Percentiles rank a stretch among this genome's conserved stretches.
phyloP scores from a whole-genome alignment of 2,888 invertebrate genomes.

The Clunio marinus region DNA sequence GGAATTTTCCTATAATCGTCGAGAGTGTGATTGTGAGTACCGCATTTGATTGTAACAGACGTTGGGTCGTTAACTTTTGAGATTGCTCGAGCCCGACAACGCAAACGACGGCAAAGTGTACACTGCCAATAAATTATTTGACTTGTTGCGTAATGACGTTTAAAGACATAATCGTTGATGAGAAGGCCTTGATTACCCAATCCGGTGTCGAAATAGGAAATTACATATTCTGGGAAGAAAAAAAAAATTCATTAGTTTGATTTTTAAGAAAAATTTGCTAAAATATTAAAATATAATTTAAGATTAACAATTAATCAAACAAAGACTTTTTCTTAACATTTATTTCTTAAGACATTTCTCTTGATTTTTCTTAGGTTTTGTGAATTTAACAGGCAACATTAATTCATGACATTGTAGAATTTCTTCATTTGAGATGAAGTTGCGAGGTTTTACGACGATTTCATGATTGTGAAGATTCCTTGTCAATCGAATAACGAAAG shows the following conservation, averaged over 20 bases:
- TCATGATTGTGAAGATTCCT: no score
- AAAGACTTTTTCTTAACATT: not conserved
- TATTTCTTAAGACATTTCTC: no score
- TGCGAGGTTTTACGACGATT: no score
- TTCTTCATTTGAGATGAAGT: no score
- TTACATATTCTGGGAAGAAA: not conserved
- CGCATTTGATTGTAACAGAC: not conserved
- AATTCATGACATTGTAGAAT: no score
- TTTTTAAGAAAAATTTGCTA: not conserved
- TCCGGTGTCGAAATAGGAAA: constrained; percentile 26
- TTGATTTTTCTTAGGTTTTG: not conserved
- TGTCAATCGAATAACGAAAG: no score
- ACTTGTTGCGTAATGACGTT: constrained; percentile 10
- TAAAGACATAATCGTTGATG: constrained; percentile 25
- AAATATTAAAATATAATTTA: not conserved
- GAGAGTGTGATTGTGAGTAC: constrained; percentile 13
- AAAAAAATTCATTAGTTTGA: not conserved
- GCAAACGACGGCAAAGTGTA: not conserved
- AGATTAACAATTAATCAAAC: not conserved
- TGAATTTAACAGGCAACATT: constrained; percentile 5
- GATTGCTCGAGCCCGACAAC: constrained; percentile 41
- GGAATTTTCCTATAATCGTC: constrained; percentile 25
- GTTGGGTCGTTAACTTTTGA: constrained; percentile 40
- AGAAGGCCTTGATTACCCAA: constrained; percentile 30
- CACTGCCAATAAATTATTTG: constrained; percentile 27